Evolutionary conservation across 2,113 vertebrate species (phyloP).

Genomic region (Phylloscopus whistleri): DNA sequence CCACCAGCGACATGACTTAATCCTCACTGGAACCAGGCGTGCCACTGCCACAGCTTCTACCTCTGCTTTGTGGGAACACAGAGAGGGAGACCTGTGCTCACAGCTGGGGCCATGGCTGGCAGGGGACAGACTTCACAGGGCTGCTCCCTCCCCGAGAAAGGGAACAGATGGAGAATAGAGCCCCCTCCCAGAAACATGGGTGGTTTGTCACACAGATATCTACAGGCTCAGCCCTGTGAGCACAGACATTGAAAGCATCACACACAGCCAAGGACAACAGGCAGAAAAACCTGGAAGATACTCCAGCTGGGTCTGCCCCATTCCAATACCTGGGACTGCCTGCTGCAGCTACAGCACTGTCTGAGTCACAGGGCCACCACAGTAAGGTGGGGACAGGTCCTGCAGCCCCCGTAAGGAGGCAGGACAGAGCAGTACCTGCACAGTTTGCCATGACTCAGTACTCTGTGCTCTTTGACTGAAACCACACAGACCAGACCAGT

Average conservation of each 20-base stretch:
- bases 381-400: not conserved
- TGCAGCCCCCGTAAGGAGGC: not conserved
- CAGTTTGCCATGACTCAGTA: not conserved
- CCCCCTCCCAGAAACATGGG: fast-evolving
- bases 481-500: not conserved
- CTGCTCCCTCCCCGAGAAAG: not conserved
- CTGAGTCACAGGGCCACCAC: not conserved
- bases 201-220: not conserved
- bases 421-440: fast-evolving
- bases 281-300: not conserved
- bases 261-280: not conserved
- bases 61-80: not conserved
- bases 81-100: not conserved
- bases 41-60: not conserved
- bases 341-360: not conserved
- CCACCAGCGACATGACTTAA: not conserved
- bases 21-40: not conserved
- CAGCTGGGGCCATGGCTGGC: not conserved
- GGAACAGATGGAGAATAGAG: not conserved
- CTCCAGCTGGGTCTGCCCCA: not conserved
- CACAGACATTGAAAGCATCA: not conserved
- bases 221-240: not conserved
- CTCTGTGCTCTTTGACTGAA: not conserved
- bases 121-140: not conserved
- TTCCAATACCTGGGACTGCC: not conserved